Evolutionary conservation across 2,113 vertebrate species (phyloP).

Genomic region (Gallinago media): DNA sequence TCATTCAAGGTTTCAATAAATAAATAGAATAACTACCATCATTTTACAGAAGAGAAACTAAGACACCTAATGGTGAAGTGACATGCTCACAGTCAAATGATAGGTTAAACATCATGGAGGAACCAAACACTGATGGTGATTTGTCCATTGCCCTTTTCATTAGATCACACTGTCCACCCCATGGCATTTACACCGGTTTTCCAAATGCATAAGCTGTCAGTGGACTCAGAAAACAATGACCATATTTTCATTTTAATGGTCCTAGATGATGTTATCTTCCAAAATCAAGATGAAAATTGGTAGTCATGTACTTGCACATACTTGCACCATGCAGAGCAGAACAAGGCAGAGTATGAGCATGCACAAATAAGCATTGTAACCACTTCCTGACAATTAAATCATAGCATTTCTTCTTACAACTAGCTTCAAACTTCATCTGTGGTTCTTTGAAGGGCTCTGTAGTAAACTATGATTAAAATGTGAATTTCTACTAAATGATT

Average conservation of each 20-base stretch:
- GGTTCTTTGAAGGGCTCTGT: neutral
- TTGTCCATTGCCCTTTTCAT: neutral
- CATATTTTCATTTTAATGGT: neutral
- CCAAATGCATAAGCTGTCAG: neutral
- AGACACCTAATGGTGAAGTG: neutral
- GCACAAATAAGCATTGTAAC: neutral
- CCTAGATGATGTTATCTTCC: neutral
- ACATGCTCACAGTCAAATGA: neutral
- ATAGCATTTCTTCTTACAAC: neutral
- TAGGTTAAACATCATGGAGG: neutral
- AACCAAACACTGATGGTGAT: neutral
- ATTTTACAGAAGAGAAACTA: neutral
- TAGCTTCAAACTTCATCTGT: neutral
- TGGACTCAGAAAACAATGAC: neutral
- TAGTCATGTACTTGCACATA: neutral
- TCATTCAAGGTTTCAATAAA: neutral
- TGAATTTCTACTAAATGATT: neutral
- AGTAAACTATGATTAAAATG: neutral
- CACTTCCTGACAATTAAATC: neutral
- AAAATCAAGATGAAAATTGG: neutral
- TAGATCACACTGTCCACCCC: neutral
- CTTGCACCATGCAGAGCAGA: neutral
- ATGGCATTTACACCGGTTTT: neutral
- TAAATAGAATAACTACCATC: neutral
- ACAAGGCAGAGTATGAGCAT: neutral